Conservation (phyloP, 2,888 invertebrate genomes). For the Dasysyrphus albostriatus region DNA sequence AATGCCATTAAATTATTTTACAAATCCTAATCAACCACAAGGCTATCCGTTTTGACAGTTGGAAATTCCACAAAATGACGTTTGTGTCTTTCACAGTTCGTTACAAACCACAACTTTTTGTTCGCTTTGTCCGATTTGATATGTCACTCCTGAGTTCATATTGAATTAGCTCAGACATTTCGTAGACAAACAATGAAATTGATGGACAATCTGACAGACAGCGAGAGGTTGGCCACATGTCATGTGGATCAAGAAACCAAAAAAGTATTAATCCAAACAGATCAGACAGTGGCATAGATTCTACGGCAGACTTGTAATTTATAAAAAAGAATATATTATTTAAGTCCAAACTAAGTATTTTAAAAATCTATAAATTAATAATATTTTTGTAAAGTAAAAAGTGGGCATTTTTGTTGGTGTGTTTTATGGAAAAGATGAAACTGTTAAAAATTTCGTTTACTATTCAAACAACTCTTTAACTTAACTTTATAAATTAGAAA, state of each 20-base stretch:
- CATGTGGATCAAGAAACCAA: background rate
- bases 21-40: background rate
- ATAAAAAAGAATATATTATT: too few relatives aligned
- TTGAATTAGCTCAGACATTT: conserved; percentile 18
- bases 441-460: background rate
- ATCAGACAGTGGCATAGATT: background rate
- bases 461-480: background rate
- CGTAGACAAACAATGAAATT: conserved; percentile 7
- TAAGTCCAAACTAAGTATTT: background rate
- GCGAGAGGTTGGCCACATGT: conserved; percentile 1
- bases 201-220: conserved; percentile 17
- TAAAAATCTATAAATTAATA: background rate
- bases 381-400: background rate
- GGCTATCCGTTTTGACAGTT: background rate
- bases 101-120: conserved; percentile 1
- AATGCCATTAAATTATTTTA: background rate
- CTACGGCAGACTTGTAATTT: background rate
- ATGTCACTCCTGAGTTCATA: background rate
- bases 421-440: background rate
- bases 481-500: background rate
- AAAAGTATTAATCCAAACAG: background rate
- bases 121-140: background rate
- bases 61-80: conserved; percentile 15
- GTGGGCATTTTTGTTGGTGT: background rate
- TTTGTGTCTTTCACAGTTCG: conserved; percentile 1